phyloP scores from a whole-genome alignment of 2,113 vertebrate genomes.

The Nycticryphes semicollaris region DNA sequence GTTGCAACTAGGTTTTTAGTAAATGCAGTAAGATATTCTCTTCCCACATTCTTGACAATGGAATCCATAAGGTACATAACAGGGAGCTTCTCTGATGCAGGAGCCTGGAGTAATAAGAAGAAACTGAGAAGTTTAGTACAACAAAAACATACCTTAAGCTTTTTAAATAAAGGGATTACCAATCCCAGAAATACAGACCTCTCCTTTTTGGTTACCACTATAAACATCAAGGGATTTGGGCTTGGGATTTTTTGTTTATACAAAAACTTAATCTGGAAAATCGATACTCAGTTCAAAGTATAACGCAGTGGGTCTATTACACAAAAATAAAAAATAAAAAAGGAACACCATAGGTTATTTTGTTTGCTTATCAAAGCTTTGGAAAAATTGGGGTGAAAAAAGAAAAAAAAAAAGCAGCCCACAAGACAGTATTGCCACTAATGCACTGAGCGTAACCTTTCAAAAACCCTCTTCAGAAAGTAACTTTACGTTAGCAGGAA shows the following conservation, averaged over 20 bases:
- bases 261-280: constrained; percentile 53
- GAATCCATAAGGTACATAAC: constrained; percentile 99
- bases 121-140: constrained; percentile 98
- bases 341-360: not conserved
- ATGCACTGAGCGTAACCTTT: not conserved
- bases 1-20: constrained; percentile 99
- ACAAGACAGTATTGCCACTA: constrained; percentile 15
- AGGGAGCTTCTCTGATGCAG: constrained; percentile 94
- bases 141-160: constrained; percentile 70
- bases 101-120: constrained; percentile 97
- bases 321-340: not conserved
- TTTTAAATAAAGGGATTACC: constrained; percentile 67
- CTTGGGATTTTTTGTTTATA: constrained; percentile 14
- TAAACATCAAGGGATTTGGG: constrained; percentile 33
- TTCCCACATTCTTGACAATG: constrained; percentile 99
- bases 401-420: not conserved
- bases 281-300: constrained; percentile 10
- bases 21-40: constrained; percentile 98
- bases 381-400: not conserved
- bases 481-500: constrained; percentile 13
- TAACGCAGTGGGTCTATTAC: constrained; percentile 36
- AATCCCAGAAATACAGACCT: constrained; percentile 74
- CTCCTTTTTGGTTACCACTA: constrained; percentile 68
- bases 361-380: not conserved
- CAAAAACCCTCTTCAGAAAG: constrained; percentile 31